phyloP scores from a whole-genome alignment of 1,140 invertebrate species.

The Cotesia vestalis region DNA sequence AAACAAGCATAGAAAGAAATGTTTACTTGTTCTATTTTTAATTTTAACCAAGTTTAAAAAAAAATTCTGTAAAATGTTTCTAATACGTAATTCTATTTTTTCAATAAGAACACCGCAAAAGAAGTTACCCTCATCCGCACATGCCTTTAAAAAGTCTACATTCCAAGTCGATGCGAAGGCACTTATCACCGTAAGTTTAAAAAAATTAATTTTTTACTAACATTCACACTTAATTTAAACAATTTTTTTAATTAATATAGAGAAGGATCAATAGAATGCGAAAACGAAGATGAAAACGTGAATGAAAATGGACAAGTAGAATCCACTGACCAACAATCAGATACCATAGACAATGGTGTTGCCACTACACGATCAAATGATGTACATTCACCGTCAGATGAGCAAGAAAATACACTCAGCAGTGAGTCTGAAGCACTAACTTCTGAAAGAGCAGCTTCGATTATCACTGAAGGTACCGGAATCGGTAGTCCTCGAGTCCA shows the following conservation, averaged over 20 bases:
- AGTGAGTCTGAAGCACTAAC: conserved; percentile 62
- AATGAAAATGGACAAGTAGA: conserved; percentile 40
- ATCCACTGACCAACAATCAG: conserved; percentile 39
- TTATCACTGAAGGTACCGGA: conserved; percentile 51
- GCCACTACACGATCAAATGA: conserved; percentile 43
- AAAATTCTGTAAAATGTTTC: no score
- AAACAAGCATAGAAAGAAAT: no score
- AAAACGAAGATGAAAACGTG: conserved; percentile 44
- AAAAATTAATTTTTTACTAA: conserved; percentile 13
- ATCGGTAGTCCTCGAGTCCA: conserved; percentile 62
- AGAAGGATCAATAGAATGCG: conserved; percentile 53
- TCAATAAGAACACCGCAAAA: conserved; percentile 71
- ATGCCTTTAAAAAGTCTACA: conserved; percentile 70
- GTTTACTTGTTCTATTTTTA: no score
- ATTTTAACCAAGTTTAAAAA: no score
- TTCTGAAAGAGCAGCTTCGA: conserved; percentile 63
- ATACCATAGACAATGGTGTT: conserved; percentile 48
- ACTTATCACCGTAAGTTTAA: conserved; percentile 61
- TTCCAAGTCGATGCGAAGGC: conserved; percentile 64
- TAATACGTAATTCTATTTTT: conserved; percentile 22
- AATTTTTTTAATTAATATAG: conserved; percentile 23
- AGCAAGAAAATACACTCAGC: conserved; percentile 38
- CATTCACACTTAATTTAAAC: conserved; percentile 9
- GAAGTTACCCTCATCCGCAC: conserved; percentile 74
- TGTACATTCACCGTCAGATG: conserved; percentile 37